Evolutionary conservation across 2,113 vertebrate genomes (phyloP).

Genomic region (Calyptomena viridis): DNA sequence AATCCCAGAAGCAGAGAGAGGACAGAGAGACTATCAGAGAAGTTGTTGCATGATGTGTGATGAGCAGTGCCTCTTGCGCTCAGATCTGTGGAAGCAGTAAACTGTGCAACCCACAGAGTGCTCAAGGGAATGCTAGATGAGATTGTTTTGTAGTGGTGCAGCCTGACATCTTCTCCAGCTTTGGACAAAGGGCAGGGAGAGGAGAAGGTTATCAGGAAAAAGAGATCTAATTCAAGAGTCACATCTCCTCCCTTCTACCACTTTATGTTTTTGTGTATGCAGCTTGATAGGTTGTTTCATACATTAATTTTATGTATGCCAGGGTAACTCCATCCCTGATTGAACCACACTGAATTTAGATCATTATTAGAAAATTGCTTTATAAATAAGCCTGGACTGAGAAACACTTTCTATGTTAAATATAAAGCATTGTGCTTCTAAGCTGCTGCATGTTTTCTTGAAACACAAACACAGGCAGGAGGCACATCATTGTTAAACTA

Average conservation of each 20-base stretch:
- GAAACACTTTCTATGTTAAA: conserved; percentile 30
- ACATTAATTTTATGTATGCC: conserved; percentile 2
- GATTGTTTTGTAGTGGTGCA: not conserved
- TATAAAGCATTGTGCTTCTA: not conserved
- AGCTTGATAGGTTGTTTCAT: conserved; percentile 7
- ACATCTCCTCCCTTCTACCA: not conserved
- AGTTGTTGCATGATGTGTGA: not conserved
- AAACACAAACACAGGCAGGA: conserved; percentile 40
- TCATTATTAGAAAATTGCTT: conserved; percentile 47
- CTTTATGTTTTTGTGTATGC: conserved; percentile 3
- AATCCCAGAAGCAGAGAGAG: not conserved
- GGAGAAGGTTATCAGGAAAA: not conserved
- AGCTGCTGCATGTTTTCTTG: conserved; percentile 28
- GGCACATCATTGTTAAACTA: conserved; percentile 48
- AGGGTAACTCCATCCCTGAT: not conserved
- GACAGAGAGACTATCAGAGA: accelerated
- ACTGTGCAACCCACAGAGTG: not conserved
- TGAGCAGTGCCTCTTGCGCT: not conserved
- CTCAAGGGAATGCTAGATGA: not conserved
- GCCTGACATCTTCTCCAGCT: not conserved
- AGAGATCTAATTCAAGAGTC: not conserved
- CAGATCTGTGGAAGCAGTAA: not conserved
- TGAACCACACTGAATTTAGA: conserved; percentile 24
- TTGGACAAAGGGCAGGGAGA: not conserved
- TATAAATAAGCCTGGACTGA: conserved; percentile 45